These are phyloP conservation scores for Serranochromis macrocephalus DNA, from an alignment of 2,113 vertebrate genomes.

Conservation along the genomic window DNA sequence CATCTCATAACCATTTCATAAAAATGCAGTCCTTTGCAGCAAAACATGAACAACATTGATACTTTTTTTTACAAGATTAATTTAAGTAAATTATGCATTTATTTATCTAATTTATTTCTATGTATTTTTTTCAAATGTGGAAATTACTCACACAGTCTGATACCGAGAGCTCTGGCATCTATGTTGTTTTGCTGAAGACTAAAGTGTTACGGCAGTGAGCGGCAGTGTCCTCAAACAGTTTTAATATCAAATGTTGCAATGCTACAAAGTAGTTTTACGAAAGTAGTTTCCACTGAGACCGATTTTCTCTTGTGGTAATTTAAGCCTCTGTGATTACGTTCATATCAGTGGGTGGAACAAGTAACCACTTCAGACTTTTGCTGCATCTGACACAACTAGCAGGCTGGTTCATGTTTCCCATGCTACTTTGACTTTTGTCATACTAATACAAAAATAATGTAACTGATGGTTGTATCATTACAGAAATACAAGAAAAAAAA, in stretches of 20 bases:
- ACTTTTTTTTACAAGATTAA: neutral
- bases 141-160: neutral
- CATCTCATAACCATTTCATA: neutral
- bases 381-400: too few species aligned
- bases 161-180: accelerated
- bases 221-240: neutral
- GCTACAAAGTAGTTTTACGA: neutral
- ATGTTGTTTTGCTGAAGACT: neutral
- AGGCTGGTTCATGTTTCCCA: too few species aligned
- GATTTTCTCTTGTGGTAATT: neutral
- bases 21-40: neutral
- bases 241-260: neutral
- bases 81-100: accelerated
- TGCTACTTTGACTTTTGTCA: too few species aligned
- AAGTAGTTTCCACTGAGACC: neutral
- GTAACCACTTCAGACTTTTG: neutral
- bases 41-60: neutral
- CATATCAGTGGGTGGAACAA: neutral
- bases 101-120: neutral
- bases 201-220: neutral
- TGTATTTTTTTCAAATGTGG: neutral
- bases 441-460: neutral
- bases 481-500: neutral
- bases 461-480: neutral
- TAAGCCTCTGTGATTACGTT: neutral